Percentiles rank a stretch among this genome's conserved stretches.
These are phyloP conservation scores for Meda fulgida DNA, from an alignment of 2,797 vertebrate genomes.

Conservation along the genomic window DNA sequence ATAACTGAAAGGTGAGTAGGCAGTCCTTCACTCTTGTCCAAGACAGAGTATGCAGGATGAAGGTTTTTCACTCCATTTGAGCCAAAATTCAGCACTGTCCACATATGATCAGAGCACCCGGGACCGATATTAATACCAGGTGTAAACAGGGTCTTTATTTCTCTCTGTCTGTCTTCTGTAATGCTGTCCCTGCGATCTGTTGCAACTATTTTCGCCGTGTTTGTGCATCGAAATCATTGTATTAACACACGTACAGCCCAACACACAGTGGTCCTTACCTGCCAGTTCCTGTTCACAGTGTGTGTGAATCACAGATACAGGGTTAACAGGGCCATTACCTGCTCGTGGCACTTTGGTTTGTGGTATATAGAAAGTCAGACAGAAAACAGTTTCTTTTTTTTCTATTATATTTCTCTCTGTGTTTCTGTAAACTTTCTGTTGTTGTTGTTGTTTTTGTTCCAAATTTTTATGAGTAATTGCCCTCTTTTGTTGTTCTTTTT, in stretches of 20 bases:
- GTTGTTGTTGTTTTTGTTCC: constrained; percentile 27
- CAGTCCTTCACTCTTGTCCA: not conserved
- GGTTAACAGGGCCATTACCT: not conserved
- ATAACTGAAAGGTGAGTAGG: not conserved
- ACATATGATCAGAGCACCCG: not conserved
- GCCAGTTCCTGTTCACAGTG: not conserved
- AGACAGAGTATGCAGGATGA: not conserved
- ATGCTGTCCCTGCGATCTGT: constrained; percentile 1
- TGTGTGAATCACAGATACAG: not conserved
- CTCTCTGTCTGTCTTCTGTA: not conserved
- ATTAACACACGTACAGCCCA: not conserved
- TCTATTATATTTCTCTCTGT: not conserved
- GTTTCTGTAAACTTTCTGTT: constrained; percentile 36
- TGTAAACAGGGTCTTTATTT: constrained; percentile 13
- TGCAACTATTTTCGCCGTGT: not conserved
- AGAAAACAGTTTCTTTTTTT: not conserved
- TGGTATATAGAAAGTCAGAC: constrained; percentile 10
- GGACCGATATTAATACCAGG: constrained; percentile 7
- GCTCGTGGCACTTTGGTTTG: constrained; percentile 7
- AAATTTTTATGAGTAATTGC: constrained; percentile 59
- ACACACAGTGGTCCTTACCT: not conserved
- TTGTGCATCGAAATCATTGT: constrained; percentile 14
- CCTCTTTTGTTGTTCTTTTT: constrained; percentile 75
- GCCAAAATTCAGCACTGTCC: constrained; percentile 1
- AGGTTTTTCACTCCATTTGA: not conserved